phyloP scores from a whole-genome alignment of 2,113 vertebrate genomes.

The Dipodomys merriami region DNA sequence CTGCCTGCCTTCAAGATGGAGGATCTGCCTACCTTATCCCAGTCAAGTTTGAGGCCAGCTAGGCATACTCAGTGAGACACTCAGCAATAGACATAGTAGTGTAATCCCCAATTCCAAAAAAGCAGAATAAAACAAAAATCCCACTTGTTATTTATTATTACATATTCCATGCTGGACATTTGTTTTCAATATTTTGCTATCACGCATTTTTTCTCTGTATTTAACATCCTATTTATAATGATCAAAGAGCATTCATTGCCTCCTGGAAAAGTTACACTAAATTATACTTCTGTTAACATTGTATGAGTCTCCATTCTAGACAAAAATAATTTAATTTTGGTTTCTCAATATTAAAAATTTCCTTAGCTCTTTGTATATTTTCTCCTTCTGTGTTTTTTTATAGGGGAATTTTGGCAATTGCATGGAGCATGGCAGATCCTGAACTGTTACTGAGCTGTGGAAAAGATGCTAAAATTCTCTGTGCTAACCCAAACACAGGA shows the following conservation, averaged over 20 bases:
- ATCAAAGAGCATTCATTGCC: not conserved
- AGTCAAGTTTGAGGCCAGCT: no score
- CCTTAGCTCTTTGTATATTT: not conserved
- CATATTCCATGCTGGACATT: not conserved
- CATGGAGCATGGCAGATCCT: constrained; percentile 96
- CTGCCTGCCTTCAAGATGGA: no score
- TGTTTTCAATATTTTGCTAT: constrained; percentile 20
- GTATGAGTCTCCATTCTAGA: not conserved
- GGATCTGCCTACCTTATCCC: no score
- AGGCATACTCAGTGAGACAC: no score
- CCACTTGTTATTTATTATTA: not conserved
- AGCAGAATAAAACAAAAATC: no score
- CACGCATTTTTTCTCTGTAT: not conserved
- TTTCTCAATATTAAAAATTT: not conserved
- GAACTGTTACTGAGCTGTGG: constrained; percentile 97
- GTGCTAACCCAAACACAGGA: constrained; percentile 96
- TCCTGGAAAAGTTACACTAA: not conserved
- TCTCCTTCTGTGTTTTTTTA: not conserved
- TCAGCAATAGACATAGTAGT: no score
- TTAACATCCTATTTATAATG: not conserved
- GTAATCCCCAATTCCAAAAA: no score
- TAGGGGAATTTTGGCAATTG: constrained; percentile 95
- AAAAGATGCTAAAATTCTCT: constrained; percentile 97
- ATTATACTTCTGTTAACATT: not conserved
- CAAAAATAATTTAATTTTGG: constrained; percentile 5